A percentile compares a stretch with the other conserved stretches of the same genome.
Evolutionary conservation across 1,140 invertebrate species (phyloP).

Genomic region (Ceratina japonica): DNA sequence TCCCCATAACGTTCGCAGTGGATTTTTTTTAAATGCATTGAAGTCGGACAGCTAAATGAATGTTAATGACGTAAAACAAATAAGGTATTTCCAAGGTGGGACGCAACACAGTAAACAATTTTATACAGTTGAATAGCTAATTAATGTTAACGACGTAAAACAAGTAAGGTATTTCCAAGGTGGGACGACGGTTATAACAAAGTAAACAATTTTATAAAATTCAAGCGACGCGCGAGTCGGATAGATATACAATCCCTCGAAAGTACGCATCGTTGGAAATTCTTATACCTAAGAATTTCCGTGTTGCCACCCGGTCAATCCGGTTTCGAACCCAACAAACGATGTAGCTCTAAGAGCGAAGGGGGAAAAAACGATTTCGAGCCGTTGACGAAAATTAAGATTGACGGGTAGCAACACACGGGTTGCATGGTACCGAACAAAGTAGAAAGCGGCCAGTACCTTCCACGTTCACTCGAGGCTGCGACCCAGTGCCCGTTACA

Average conservation of each 20-base stretch:
- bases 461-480: background rate
- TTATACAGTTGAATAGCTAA: too few species aligned
- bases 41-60: background rate
- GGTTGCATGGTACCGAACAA: constrained; percentile 19
- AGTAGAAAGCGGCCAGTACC: constrained; percentile 1
- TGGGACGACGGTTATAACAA: too few species aligned
- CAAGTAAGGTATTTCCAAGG: too few species aligned
- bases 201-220: too few species aligned
- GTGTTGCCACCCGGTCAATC: constrained; percentile 40
- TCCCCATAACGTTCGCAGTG: too few species aligned
- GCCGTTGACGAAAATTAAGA: constrained; percentile 36
- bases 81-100: background rate
- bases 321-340: constrained; percentile 47
- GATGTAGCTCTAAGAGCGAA: background rate
- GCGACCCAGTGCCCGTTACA: background rate
- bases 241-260: constrained; percentile 44
- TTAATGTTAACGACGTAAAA: too few species aligned
- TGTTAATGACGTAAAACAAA: background rate
- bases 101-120: constrained; percentile 18
- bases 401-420: constrained; percentile 12
- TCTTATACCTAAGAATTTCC: constrained; percentile 48
- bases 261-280: constrained; percentile 36
- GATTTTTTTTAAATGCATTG: too few species aligned
- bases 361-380: constrained; percentile 20
- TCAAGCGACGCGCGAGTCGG: background rate